phyloP scores from a whole-genome alignment of 2,797 vertebrate genomes.

The Oceanodroma leucorhoa region DNA sequence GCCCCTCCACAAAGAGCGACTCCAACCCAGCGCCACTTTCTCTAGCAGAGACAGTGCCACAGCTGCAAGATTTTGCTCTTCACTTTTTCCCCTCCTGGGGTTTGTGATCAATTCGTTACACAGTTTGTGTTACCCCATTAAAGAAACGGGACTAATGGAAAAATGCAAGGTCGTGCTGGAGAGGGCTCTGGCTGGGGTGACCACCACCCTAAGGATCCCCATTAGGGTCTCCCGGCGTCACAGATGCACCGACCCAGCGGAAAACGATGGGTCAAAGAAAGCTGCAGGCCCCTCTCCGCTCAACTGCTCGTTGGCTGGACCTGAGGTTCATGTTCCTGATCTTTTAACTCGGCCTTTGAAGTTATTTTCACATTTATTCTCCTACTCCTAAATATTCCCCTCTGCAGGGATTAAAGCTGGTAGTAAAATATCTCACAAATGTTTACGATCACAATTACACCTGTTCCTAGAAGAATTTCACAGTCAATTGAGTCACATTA shows the following conservation, averaged over 20 bases:
- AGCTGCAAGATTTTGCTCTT: neutral
- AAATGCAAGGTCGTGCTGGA: neutral
- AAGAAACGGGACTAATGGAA: neutral
- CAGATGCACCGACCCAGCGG: neutral
- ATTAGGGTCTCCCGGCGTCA: neutral
- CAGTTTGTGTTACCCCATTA: neutral
- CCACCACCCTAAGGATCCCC: neutral
- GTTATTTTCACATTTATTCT: conserved; percentile 9
- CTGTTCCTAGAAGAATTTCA: conserved; percentile 62
- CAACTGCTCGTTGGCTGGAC: neutral
- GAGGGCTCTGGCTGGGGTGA: neutral
- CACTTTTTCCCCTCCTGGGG: neutral
- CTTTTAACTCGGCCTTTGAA: conserved; percentile 29
- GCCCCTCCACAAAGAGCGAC: neutral
- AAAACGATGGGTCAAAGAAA: neutral
- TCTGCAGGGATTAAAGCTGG: conserved; percentile 42
- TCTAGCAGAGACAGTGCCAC: neutral
- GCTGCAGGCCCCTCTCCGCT: neutral
- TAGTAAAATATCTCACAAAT: conserved; percentile 34
- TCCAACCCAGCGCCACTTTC: neutral
- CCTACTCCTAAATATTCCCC: neutral
- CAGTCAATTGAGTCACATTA: conserved; percentile 41
- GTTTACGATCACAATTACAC: conserved; percentile 55
- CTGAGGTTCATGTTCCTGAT: neutral
- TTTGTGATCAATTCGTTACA: neutral